Conservation (phyloP, 1,140 invertebrate species). For the Scaptomyza graminum region DNA sequence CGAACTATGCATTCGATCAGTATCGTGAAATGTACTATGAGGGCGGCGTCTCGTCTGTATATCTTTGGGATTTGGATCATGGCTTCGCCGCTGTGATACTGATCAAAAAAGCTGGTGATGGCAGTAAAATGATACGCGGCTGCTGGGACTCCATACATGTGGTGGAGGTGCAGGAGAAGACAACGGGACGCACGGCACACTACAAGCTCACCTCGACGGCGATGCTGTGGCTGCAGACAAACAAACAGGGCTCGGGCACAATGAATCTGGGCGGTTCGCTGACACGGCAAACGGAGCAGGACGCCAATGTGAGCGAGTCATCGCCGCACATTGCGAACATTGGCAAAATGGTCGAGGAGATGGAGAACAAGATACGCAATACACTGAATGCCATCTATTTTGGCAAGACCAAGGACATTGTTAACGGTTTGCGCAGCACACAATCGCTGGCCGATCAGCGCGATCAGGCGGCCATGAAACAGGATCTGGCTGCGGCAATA, state of each 20-base stretch:
- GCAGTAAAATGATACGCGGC: conserved; percentile 97
- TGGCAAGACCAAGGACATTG: conserved; percentile 99
- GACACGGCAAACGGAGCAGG: conserved; percentile 97
- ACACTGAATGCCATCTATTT: conserved; percentile 99
- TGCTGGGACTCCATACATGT: conserved; percentile 99
- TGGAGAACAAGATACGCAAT: conserved; percentile 99
- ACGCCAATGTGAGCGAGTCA: conserved; percentile 94
- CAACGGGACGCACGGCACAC: conserved; percentile 96
- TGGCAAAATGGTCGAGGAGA: conserved; percentile 97
- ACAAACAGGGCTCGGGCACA: conserved; percentile 97
- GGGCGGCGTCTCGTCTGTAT: conserved; percentile 99
- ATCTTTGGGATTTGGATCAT: conserved; percentile 99
- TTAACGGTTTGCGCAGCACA: conserved; percentile 97
- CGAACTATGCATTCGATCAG: conserved; percentile 99
- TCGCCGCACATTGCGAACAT: conserved; percentile 99
- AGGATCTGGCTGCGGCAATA: conserved; percentile 93
- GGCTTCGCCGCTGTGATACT: conserved; percentile 99
- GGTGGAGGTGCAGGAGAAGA: conserved; percentile 98
- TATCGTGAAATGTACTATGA: conserved; percentile 99
- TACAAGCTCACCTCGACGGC: conserved; percentile 99
- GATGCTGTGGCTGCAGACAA: conserved; percentile 99
- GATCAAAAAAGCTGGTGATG: conserved; percentile 99
- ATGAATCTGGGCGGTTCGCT: conserved; percentile 99
- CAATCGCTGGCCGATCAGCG: conserved; percentile 92
- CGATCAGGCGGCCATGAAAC: conserved; percentile 92